Conservation (phyloP, 2,797 vertebrate species). For the Anomalospiza imberbis region DNA sequence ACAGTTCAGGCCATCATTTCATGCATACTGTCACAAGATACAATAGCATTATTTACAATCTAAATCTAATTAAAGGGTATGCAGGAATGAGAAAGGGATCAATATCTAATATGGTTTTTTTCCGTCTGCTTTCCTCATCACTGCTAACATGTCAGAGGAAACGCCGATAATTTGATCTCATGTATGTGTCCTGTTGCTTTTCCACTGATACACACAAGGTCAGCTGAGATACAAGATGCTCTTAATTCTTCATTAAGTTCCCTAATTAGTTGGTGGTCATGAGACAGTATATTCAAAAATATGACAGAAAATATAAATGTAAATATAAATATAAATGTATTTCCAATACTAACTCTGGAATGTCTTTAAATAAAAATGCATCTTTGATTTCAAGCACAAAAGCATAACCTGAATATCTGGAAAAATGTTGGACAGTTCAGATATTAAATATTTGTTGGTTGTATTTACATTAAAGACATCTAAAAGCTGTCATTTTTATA, state of each 20-base stretch:
- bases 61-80: conserved; percentile 87
- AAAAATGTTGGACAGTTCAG: neutral
- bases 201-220: conserved; percentile 75
- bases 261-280: conserved; percentile 28
- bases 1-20: conserved; percentile 44
- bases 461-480: neutral
- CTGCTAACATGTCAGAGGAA: conserved; percentile 66
- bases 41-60: conserved; percentile 84
- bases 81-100: conserved; percentile 77
- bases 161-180: conserved; percentile 81
- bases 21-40: conserved; percentile 69
- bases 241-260: conserved; percentile 31
- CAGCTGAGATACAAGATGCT: conserved; percentile 67
- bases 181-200: conserved; percentile 71
- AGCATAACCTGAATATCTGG: neutral
- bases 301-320: neutral
- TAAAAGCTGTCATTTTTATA: neutral
- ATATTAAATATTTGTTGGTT: neutral
- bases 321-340: neutral
- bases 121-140: conserved; percentile 81
- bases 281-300: neutral
- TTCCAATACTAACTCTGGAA: neutral
- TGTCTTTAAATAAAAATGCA: neutral
- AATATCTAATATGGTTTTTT: conserved; percentile 82
- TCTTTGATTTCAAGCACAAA: conserved; percentile 7